Base-by-base conservation (phyloP, 1,140 invertebrate genomes). In the Andricus grossulariae region DNA sequence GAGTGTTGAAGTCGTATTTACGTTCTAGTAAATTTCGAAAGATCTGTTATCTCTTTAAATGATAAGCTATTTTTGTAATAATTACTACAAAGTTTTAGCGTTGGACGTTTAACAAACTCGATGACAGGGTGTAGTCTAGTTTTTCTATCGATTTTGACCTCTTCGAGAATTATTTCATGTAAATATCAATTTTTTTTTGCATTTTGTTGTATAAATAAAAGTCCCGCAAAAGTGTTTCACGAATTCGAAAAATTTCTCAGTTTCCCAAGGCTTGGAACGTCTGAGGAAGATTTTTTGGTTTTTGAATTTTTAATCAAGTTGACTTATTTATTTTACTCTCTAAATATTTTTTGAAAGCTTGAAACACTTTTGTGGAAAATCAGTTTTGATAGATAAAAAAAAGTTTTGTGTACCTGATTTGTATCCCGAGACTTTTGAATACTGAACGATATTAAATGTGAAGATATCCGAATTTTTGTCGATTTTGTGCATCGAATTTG, bases 391-490 rank as follows among this genome's bases (percentile, higher is more conserved):
- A 52, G 51, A 19, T 54, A 10, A 54, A 54, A 18, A 52, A 10
- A 54, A 18, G n/a, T 54, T 54, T 54, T 7, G 10, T 18, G 52
- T 54, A 54, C 52, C 52, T 54, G 57, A 80, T 72, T 74, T 75
- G 39, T 45, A 45, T 45, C 39, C 39, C 39, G 7, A 45, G 7
- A 45, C 39, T 45, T 45, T 8, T 45, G 5, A 45, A 45, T 45
- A 45, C 7, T 45, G 39, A 45, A 10, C 10, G 39, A 45, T 45
- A 11, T 45, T 45, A 45, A 45, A 45, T 45, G 39, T 45, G 10
- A 45, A 45, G 39, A 45, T 45, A 11, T 45, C 39, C 0, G 39
- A 8, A 11, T 45, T 45, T 45, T 45, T 45, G 10, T 45, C 7
- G 10, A 45, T 45, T 45, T 8, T 45, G 39, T 45, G 39, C 7